A percentile compares a stretch with the other conserved stretches of the same genome.
Evolutionary conservation across 2,888 invertebrate genomes (phyloP).

Genomic region (Lucinisca nassula): DNA sequence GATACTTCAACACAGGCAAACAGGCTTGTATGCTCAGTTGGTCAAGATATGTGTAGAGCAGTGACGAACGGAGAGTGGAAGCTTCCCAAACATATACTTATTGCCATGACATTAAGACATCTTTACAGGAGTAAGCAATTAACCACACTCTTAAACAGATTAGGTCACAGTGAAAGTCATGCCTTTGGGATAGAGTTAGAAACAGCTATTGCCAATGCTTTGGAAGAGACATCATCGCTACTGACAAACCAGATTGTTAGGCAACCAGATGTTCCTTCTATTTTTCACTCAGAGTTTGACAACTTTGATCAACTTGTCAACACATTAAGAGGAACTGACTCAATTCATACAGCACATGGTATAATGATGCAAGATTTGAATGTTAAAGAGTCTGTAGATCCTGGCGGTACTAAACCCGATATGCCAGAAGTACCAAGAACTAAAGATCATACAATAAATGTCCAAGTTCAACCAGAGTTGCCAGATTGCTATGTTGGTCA

Average conservation of each 20-base stretch:
- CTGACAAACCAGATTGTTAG: slow-evolving; percentile 62
- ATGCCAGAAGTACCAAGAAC: background rate
- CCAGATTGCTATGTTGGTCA: slow-evolving; percentile 48
- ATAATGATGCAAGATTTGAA: slow-evolving; percentile 72
- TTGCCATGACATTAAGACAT: no score
- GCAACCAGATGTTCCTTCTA: slow-evolving; percentile 33
- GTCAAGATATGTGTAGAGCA: no score
- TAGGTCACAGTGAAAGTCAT: slow-evolving; percentile 61
- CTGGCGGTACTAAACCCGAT: background rate
- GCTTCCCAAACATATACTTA: no score
- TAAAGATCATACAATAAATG: slow-evolving; percentile 8
- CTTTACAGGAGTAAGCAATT: no score
- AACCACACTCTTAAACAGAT: no score
- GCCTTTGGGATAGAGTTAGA: slow-evolving; percentile 55
- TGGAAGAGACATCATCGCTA: slow-evolving; percentile 54
- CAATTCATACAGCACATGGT: slow-evolving; percentile 71
- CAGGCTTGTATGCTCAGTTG: no score
- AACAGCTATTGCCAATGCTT: slow-evolving; percentile 59
- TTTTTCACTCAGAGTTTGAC: slow-evolving; percentile 75
- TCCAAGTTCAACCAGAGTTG: slow-evolving; percentile 19
- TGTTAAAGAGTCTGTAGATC: background rate
- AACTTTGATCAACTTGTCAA: no score
- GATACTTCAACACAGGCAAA: background rate
- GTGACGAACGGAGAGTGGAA: no score
- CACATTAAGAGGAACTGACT: no score